Percentiles rank a stretch among this genome's conserved stretches.
These are phyloP conservation scores for Cervus canadensis DNA, from an alignment of 2,113 vertebrate genomes.

Conservation along the genomic window DNA sequence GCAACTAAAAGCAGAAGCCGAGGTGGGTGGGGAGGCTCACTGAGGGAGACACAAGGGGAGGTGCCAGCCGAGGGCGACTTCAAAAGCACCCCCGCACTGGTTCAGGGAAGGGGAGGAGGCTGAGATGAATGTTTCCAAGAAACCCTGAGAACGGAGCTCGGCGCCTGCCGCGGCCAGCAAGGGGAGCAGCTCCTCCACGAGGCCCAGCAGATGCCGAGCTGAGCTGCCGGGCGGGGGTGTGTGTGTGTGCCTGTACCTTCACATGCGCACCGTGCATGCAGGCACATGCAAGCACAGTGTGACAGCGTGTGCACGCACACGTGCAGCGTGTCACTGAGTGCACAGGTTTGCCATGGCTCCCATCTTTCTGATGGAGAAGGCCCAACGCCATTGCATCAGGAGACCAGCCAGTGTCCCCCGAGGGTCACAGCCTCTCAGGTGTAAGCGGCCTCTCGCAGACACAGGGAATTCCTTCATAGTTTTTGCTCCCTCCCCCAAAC, in stretches of 20 bases:
- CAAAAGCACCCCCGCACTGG: not conserved
- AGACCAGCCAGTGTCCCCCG: not conserved
- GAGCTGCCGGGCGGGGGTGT: rapidly evolving
- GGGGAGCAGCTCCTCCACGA: not conserved
- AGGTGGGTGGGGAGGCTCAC: not conserved
- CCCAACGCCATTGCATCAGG: not conserved
- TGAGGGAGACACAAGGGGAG: not conserved
- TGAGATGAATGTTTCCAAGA: not conserved
- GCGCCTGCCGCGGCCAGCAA: rapidly evolving
- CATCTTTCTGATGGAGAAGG: not conserved
- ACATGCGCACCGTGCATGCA: rapidly evolving
- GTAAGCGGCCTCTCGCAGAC: not conserved
- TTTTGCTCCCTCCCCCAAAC: not conserved
- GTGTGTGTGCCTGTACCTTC: rapidly evolving
- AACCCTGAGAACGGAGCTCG: not conserved
- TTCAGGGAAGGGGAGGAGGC: not conserved
- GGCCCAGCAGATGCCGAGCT: not conserved
- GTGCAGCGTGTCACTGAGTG: not conserved
- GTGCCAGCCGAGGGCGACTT: not conserved
- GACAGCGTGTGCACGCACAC: rapidly evolving
- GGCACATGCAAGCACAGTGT: rapidly evolving
- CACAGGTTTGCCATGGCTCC: not conserved
- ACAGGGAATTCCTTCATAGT: not conserved
- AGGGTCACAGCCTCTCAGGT: not conserved
- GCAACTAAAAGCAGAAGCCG: not conserved